Percentiles rank a stretch among this genome's conserved stretches.
Evolutionary conservation across 1,140 invertebrate species (phyloP).

Genomic region (Eurosta solidaginis): DNA sequence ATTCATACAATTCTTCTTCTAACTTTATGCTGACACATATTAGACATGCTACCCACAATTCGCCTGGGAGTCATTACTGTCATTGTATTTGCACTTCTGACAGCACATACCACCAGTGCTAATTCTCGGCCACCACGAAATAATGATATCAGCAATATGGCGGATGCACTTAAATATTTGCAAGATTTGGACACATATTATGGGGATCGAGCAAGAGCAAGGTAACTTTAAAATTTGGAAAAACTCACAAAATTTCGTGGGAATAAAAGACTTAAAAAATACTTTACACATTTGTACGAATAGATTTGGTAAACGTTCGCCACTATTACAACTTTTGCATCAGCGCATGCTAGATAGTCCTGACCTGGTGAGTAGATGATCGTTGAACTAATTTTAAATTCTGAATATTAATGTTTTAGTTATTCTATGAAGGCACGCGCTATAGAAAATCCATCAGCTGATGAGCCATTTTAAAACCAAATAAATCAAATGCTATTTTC

Average conservation of each 20-base stretch:
- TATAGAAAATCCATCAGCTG: slow-evolving; percentile 15
- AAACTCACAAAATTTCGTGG: too few species aligned
- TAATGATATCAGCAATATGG: slow-evolving; percentile 55
- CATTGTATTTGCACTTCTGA: slow-evolving; percentile 34
- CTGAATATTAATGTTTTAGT: neutral
- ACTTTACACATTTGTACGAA: neutral
- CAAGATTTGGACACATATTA: slow-evolving; percentile 57
- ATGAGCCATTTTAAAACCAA: slow-evolving; percentile 33
- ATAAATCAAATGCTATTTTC: neutral
- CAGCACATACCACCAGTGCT: slow-evolving; percentile 43
- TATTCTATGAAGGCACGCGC: slow-evolving; percentile 6
- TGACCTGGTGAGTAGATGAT: neutral
- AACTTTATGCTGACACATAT: neutral
- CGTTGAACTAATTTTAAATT: neutral
- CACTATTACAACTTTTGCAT: slow-evolving; percentile 23
- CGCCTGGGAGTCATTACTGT: slow-evolving; percentile 18
- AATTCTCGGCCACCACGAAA: slow-evolving; percentile 51
- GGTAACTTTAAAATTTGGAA: neutral
- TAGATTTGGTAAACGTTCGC: slow-evolving; percentile 31
- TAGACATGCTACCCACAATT: slow-evolving; percentile 4
- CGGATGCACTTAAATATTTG: slow-evolving; percentile 55
- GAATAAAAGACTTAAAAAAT: too few species aligned
- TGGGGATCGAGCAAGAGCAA: slow-evolving; percentile 40
- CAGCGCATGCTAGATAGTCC: slow-evolving; percentile 29
- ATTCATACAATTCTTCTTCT: too few species aligned